Evolutionary conservation across 2,797 vertebrate genomes (phyloP), one percentile per base, ranked within the genome.

Genomic region (Falco peregrinus): DNA sequence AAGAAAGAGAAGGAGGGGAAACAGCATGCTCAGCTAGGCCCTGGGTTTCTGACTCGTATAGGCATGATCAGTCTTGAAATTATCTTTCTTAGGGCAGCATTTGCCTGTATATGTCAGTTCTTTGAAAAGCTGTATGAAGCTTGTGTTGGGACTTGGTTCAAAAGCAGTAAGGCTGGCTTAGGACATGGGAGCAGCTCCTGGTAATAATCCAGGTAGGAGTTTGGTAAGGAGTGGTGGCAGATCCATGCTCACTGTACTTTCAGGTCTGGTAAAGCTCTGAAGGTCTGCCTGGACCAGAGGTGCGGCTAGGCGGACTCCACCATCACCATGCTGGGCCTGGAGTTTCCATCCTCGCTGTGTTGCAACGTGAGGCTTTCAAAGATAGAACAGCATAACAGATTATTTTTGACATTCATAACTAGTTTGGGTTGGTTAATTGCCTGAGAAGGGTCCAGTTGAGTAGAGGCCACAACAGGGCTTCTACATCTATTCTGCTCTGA

Each of bases 361-460:
- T 67, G 35, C 13, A 7, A 8, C 5, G 17, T 1, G 68, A 68
- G 19, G 8, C 33, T 39, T 19, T 54, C 59, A 4, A 11, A 43
- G 47, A 2, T 3, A 64, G n/a, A 41, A 16, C 15, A 29, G 20
- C 8, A 1, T 4, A 26, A 22, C 0, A 7, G 77, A 7, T 43
- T 26, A 17, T 3, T 65, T 71, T 37, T 13, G 48, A 24, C 41
- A 19, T 25, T 50, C 8, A 1, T 39, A 41, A 39, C 51, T 74
- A 26, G 26, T 13, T 67, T 19, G 53, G 65, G 35, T 54, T 45
- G 11, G n/a, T 25, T 65, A 57, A 8, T 60, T 60, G 74, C 31
- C 65, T 28, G 45, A 47, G 86, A 22, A 75, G 60, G 37, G 39
- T 61, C 35, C 75, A 50, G 69, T 24, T 2, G 4, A 57, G 54